Percentiles rank a stretch among this genome's conserved stretches.
Conservation (phyloP, 2,113 vertebrate genomes). For the Synchiropus splendidus region DNA sequence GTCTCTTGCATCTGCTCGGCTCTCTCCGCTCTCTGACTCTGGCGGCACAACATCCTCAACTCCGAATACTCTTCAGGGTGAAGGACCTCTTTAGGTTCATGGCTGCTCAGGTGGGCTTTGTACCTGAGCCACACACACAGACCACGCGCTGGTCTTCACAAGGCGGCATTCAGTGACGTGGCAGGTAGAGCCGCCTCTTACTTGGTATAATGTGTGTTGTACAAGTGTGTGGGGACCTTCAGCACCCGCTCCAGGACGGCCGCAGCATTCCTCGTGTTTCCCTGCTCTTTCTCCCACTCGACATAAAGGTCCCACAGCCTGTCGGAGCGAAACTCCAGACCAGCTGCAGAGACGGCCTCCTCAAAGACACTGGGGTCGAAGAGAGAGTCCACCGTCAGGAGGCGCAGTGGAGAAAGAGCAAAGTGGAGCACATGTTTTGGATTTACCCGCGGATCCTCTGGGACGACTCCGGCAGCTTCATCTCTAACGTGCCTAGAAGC, state of each 20-base stretch:
- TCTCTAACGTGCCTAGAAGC: conserved; percentile 69
- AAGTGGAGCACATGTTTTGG: neutral
- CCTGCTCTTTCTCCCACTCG: conserved; percentile 76
- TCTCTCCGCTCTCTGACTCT: conserved; percentile 59
- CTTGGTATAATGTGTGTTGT: conserved; percentile 77
- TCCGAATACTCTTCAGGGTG: conserved; percentile 66
- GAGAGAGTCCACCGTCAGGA: neutral
- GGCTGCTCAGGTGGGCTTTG: conserved; percentile 63
- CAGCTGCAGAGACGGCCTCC: conserved; percentile 62
- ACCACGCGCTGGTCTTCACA: neutral
- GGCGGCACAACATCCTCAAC: conserved; percentile 55
- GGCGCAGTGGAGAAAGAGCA: neutral
- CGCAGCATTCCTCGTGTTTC: conserved; percentile 58
- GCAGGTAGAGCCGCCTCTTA: conserved; percentile 23
- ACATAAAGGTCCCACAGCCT: conserved; percentile 77
- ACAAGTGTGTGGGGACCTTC: conserved; percentile 73
- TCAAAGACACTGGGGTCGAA: conserved; percentile 67
- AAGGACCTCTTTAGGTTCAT: conserved; percentile 62
- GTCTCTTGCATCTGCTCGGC: conserved; percentile 57
- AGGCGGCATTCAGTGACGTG: neutral
- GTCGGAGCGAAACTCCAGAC: conserved; percentile 79
- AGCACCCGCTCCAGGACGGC: conserved; percentile 68
- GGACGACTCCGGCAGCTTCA: conserved; percentile 65
- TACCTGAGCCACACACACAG: conserved; percentile 53
- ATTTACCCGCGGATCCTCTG: conserved; percentile 67